A percentile compares a stretch with the other conserved stretches of the same genome.
Conservation (phyloP, 2,797 vertebrate genomes). For the Gobionotothen gibberifrons region DNA sequence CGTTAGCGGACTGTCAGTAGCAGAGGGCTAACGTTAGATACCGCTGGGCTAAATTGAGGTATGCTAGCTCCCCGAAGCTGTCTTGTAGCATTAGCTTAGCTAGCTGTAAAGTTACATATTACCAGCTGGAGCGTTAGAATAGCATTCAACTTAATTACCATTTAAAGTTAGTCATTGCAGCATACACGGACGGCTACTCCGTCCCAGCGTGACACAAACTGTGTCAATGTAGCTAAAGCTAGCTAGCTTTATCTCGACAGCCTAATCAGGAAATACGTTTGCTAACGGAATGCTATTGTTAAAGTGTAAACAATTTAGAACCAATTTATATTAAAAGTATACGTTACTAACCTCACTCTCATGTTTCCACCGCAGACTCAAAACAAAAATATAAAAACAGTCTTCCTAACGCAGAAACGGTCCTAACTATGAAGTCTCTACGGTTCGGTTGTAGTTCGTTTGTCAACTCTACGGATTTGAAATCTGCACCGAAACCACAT, state of each 20-base stretch:
- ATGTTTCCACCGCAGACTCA: constrained; percentile 58
- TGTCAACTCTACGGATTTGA: constrained; percentile 56
- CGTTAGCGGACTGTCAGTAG: not conserved
- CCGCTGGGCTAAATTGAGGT: not conserved
- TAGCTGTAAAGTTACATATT: not conserved
- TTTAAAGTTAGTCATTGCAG: not conserved
- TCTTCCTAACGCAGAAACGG: not conserved
- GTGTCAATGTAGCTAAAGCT: constrained; percentile 1
- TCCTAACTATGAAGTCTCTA: not conserved
- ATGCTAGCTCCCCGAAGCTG: not conserved
- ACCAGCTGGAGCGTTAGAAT: not conserved
- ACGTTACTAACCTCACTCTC: constrained; percentile 80
- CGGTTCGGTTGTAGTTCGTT: constrained; percentile 19
- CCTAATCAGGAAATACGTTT: constrained; percentile 13
- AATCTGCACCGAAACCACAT: constrained; percentile 56
- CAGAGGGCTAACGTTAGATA: not conserved
- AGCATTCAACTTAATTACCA: not conserved
- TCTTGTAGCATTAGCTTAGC: not conserved
- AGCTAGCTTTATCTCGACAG: constrained; percentile 14
- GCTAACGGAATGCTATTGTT: not conserved
- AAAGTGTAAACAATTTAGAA: not conserved
- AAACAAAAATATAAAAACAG: not conserved
- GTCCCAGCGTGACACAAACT: not conserved
- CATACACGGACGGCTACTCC: not conserved
- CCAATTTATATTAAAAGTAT: not conserved